Evolutionary conservation across 30 jellyfish, hydroid and myxozoan species (phyloP).

Genomic region (Clytia hemisphaerica): DNA sequence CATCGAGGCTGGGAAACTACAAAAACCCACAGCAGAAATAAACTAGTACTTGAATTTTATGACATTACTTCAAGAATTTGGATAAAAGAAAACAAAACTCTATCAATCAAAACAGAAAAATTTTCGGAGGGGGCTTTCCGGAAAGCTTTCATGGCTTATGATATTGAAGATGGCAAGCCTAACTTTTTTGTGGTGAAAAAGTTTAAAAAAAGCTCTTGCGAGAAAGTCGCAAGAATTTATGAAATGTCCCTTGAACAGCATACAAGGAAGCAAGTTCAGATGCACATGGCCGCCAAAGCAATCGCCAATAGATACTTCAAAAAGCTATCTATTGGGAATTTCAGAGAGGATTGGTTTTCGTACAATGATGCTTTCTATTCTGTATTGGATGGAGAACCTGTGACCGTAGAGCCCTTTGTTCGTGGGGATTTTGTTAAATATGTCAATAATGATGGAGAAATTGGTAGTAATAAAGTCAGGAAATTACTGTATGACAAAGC

Average conservation of each 20-base stretch:
- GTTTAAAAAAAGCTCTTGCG: not conserved
- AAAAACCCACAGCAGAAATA: constrained; percentile 1
- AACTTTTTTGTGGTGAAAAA: constrained; percentile 20
- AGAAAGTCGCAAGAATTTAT: not conserved
- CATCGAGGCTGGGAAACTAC: constrained; percentile 7
- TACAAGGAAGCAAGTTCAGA: constrained; percentile 23
- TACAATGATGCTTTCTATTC: constrained; percentile 1
- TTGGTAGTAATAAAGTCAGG: not conserved
- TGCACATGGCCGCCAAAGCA: constrained; percentile 20
- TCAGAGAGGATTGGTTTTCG: not conserved
- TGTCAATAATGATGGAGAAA: constrained; percentile 14
- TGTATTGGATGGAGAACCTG: constrained; percentile 1
- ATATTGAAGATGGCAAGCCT: not conserved
- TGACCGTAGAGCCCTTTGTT: constrained; percentile 24
- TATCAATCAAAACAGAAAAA: not conserved
- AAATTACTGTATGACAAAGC: constrained; percentile 17
- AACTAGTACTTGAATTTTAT: constrained; percentile 12
- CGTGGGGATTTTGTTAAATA: constrained; percentile 23
- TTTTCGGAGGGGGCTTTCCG: constrained; percentile 31
- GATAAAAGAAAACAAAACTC: not conserved
- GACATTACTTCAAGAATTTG: not conserved
- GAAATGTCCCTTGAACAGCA: not conserved
- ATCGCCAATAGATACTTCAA: not conserved
- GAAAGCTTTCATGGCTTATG: constrained; percentile 14
- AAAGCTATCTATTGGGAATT: not conserved